These are phyloP conservation scores for Epinephelus moara DNA, from an alignment of 2,113 vertebrate species.

Conservation along the genomic window DNA sequence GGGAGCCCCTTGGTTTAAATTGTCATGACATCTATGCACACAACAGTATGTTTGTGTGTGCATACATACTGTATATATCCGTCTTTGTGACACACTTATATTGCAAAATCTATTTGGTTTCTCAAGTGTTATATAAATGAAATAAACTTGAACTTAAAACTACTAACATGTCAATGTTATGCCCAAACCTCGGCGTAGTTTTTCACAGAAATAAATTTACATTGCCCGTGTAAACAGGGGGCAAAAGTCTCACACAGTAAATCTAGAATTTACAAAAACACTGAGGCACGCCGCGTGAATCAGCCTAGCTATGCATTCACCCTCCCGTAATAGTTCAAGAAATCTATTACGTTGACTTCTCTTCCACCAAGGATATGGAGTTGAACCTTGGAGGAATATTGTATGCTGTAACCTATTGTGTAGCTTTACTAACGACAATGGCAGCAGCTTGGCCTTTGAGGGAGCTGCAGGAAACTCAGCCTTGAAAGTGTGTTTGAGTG, in stretches of 20 bases:
- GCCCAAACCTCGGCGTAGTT: background rate
- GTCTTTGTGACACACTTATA: no score
- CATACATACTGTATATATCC: no score
- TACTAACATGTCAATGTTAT: background rate
- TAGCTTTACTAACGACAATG: slow-evolving; percentile 50
- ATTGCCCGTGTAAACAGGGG: background rate
- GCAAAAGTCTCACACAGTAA: background rate
- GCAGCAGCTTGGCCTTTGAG: slow-evolving; percentile 77
- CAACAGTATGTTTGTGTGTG: no score
- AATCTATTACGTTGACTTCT: background rate
- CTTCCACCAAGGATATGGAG: slow-evolving; percentile 17
- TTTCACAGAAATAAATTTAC: background rate
- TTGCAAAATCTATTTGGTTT: no score
- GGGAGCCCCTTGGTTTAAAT: no score
- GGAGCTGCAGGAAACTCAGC: slow-evolving; percentile 70
- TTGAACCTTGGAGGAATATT: slow-evolving; percentile 46
- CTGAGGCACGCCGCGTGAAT: background rate
- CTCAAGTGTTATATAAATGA: no score
- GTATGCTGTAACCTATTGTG: slow-evolving; percentile 59
- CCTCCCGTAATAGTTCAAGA: background rate
- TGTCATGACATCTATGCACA: no score
- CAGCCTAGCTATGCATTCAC: background rate
- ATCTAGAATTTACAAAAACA: background rate
- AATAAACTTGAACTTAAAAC: no score
- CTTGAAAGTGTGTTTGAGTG: slow-evolving; percentile 62